These are phyloP conservation scores for Microtus oregoni DNA, from an alignment of 2,113 vertebrate species.

Conservation along the genomic window DNA sequence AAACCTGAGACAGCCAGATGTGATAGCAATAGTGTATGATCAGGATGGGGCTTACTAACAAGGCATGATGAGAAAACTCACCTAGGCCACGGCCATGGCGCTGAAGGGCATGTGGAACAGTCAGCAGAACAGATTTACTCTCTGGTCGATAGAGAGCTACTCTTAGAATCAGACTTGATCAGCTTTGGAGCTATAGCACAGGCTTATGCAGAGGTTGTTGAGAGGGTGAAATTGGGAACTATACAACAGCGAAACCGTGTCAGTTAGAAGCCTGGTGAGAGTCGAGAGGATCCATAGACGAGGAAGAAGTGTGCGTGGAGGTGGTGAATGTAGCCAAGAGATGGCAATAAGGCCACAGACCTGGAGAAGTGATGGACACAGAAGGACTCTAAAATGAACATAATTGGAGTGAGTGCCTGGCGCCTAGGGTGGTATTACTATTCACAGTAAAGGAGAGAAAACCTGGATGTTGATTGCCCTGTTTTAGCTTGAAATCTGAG, in stretches of 20 bases:
- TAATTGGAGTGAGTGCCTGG: background rate
- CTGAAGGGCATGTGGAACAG: background rate
- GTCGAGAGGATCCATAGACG: fast-evolving
- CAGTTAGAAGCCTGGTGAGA: background rate
- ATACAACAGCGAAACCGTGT: background rate
- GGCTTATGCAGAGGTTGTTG: background rate
- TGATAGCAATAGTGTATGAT: background rate
- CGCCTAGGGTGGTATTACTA: background rate
- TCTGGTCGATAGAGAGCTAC: conserved; percentile 26
- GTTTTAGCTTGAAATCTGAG: conserved; percentile 45
- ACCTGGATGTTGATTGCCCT: background rate
- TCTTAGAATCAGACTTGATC: conserved; percentile 50
- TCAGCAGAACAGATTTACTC: background rate
- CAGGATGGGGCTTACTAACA: background rate
- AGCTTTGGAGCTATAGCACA: conserved; percentile 31
- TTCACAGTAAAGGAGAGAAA: background rate
- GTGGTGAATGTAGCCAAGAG: too few species aligned
- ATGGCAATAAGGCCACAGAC: background rate
- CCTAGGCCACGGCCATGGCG: background rate
- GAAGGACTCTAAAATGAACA: background rate
- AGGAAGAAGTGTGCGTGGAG: background rate
- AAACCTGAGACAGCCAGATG: background rate
- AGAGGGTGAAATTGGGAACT: background rate
- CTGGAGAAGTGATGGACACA: background rate
- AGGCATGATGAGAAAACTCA: background rate